Evolutionary conservation across 1,140 invertebrate species (phyloP), one percentile per base, ranked within the genome.

Genomic region (Calosoma granatense): DNA sequence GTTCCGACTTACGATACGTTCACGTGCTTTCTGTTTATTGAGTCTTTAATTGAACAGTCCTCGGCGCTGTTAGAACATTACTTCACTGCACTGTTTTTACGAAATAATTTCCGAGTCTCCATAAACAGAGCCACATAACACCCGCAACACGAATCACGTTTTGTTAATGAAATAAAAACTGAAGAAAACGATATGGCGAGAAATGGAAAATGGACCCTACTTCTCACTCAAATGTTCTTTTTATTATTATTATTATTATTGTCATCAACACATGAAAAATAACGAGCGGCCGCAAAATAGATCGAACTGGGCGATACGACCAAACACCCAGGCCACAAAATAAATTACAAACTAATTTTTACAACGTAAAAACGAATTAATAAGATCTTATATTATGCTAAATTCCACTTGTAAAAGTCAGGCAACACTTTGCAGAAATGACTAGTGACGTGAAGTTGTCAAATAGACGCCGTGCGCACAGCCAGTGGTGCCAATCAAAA

Each of bases 101-200:
- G 4, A 47, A 47, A 47, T 11, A 47, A 47, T 11, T 11, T 47
- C 6, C 15, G 17, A 47, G 41, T 17, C 41, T 17, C 41, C 41
- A 47, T 17, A 47, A 12, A 47, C 41, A 47, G 26, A 36, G 41
- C 41, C 41, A 47, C 41, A 47, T 47, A 47, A 47, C 41, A 47
- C 41, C 17, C n/a, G n/a, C 41, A 47, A 47, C 41, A 47, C 41
- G 41, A 47, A 47, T 47, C 15, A 47, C 41, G 41, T 12, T 17
- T 9, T 47, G 4, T 47, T 11, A n/a, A n/a, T 36, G 26, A 36
- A 47, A 47, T 11, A 47, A 11, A 6, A 47, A 47, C 41, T 47
- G 15, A 47, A 47, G 41, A 17, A 47, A 36, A 6, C 15, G 41
- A 47, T 36, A 47, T 47, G 41, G 41, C 15, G 41, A 47, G 6